phyloP scores from a whole-genome alignment of 2,888 invertebrate species.

The Labia minor region DNA sequence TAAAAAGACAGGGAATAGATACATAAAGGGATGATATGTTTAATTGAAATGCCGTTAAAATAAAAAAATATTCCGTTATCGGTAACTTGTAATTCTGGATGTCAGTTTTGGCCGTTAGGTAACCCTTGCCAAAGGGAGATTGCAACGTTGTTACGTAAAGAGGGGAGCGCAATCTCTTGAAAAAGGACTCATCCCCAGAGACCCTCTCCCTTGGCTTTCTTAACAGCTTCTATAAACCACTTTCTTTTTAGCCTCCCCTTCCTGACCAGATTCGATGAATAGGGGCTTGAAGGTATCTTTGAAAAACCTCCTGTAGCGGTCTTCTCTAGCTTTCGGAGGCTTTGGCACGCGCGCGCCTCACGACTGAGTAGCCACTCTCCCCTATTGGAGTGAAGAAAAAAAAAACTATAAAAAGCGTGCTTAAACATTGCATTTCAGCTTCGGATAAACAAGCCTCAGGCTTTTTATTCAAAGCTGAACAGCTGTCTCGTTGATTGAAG shows the following conservation, averaged over 20 bases:
- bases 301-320: background rate
- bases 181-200: background rate
- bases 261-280: background rate
- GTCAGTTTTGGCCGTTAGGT: background rate
- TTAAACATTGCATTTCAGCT: background rate
- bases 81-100: background rate
- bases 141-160: background rate
- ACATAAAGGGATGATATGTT: too few species aligned
- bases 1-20: too few species aligned
- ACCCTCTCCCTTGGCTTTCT: background rate
- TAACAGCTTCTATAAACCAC: background rate
- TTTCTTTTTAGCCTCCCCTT: background rate
- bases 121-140: background rate
- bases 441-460: background rate
- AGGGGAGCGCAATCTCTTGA: background rate
- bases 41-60: background rate
- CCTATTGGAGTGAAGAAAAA: background rate
- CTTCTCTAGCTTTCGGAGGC: background rate
- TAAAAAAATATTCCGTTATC: background rate
- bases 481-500: slow-evolving; percentile 6
- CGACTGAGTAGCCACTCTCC: slow-evolving; percentile 1
- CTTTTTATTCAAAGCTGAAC: background rate
- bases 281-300: background rate
- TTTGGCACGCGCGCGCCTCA: slow-evolving; percentile 13
- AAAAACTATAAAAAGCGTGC: slow-evolving; percentile 2